Percentiles rank a stretch among this genome's conserved stretches.
Evolutionary conservation across 2,113 vertebrate species (phyloP).

Genomic region (Callocephalon fimbriatum): DNA sequence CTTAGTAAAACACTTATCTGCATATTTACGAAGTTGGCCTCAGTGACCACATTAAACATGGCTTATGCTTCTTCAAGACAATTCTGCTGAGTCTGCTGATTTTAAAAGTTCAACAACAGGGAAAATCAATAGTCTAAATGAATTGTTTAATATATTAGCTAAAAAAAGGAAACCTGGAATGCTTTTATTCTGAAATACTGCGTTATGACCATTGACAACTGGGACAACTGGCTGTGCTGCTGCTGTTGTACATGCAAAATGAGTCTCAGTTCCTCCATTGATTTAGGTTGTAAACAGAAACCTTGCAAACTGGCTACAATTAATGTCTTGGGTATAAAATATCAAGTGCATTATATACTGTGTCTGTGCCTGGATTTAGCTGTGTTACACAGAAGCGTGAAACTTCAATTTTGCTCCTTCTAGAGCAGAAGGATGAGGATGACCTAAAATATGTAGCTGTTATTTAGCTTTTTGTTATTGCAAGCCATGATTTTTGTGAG

Average conservation of each 20-base stretch:
- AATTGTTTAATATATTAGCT: not conserved
- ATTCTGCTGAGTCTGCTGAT: not conserved
- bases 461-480: not conserved
- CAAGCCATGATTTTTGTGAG: not conserved
- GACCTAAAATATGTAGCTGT: not conserved
- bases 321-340: conserved; percentile 16
- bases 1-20: not conserved
- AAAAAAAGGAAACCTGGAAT: not conserved
- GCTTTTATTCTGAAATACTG: not conserved
- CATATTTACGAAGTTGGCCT: not conserved
- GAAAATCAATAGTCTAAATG: not conserved
- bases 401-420: not conserved
- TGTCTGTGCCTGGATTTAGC: not conserved
- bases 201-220: not conserved
- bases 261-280: conserved; percentile 23
- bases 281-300: conserved; percentile 13
- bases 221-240: not conserved
- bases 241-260: not conserved
- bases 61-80: not conserved
- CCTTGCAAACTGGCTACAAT: not conserved
- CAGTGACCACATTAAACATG: not conserved
- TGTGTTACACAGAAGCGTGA: not conserved
- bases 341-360: not conserved
- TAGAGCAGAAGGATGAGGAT: not conserved
- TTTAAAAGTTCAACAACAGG: not conserved